Evolutionary conservation across 2,888 invertebrate genomes (phyloP), one percentile per base, ranked within the genome.

Genomic region (Parelbella ahira): DNA sequence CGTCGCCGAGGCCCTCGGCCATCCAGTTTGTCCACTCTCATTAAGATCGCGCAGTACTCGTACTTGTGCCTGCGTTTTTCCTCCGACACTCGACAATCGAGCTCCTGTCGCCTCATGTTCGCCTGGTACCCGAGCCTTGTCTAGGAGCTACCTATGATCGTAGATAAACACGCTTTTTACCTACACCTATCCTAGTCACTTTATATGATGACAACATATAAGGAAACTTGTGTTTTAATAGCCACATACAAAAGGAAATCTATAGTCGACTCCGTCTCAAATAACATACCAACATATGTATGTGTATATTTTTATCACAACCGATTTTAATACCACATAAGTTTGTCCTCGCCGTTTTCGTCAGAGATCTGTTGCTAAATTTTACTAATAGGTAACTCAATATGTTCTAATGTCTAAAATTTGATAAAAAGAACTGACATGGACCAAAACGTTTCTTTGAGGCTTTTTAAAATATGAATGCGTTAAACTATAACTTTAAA

Each of bases 21-120:
- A 70, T 76, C 86, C 82, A 78, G 86, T 86, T 86, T 84, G 81
- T 84, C 84, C 83, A 84, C 80, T 83, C 83, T 86, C 84, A 84
- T 86, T 87, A 84, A 80, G 81, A 82, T 77, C 65, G 75, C 59
- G 61, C 61, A 57, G 57, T 39, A 25, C 51, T 67, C 60, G 67
- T 71, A 68, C 68, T 68, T 67, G 65, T 70, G 54, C 63, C 60
- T 70, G 71, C 72, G 71, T 83, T 80, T 82, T 81, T 81, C 71
- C 76, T 67, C 68, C 60, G 62, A 56, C 25, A 36, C 67, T 61
- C 60, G 64, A 60, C 60, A 60, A 51, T 52, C 61, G 59, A 76
- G 51, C 81, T 81, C 77, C 57, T 63, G 43, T 54, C 49, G 11
- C 53, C 56, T 69, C 58, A 64, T 86, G 73, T 47, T 48, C 32